A percentile compares a stretch with the other conserved stretches of the same genome.
Conservation (phyloP, 2,113 vertebrate species). For the Mastomys natalensis region DNA sequence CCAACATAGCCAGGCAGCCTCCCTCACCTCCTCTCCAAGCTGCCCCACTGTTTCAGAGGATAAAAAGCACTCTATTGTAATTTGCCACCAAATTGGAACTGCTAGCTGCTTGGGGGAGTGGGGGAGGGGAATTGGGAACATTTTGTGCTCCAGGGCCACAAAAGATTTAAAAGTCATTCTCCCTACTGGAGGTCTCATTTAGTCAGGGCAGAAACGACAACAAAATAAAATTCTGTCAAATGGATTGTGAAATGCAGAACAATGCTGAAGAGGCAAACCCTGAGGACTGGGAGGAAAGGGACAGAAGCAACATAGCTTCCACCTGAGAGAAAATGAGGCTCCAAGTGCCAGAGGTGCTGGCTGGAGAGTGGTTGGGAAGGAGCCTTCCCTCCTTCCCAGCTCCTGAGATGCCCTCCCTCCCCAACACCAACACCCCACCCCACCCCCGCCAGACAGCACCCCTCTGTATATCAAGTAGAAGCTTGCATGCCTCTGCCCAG, state of each 20-base stretch:
- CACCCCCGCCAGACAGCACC: neutral
- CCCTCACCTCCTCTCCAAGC: accelerated
- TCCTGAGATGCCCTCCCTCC: neutral
- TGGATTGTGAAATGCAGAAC: neutral
- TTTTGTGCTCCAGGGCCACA: constrained; percentile 54
- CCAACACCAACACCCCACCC: accelerated
- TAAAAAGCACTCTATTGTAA: neutral
- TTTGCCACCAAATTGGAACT: neutral
- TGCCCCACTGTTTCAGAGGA: neutral
- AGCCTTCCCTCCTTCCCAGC: neutral
- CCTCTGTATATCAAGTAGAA: neutral
- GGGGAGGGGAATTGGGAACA: accelerated
- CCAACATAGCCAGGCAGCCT: neutral
- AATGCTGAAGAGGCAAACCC: neutral
- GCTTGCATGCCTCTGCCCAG: neutral
- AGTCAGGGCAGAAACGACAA: constrained; percentile 58
- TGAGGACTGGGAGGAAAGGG: neutral
- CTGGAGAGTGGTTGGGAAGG: accelerated
- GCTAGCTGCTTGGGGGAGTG: too few species aligned
- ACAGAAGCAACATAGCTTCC: accelerated
- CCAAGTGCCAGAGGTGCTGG: neutral
- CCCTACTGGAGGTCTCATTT: constrained; percentile 53
- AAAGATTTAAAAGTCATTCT: constrained; percentile 64
- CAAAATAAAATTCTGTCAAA: constrained; percentile 19
- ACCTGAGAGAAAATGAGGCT: neutral